These are phyloP conservation scores for Tortricodes alternella DNA, from an alignment of 2,888 invertebrate species.

Conservation along the genomic window DNA sequence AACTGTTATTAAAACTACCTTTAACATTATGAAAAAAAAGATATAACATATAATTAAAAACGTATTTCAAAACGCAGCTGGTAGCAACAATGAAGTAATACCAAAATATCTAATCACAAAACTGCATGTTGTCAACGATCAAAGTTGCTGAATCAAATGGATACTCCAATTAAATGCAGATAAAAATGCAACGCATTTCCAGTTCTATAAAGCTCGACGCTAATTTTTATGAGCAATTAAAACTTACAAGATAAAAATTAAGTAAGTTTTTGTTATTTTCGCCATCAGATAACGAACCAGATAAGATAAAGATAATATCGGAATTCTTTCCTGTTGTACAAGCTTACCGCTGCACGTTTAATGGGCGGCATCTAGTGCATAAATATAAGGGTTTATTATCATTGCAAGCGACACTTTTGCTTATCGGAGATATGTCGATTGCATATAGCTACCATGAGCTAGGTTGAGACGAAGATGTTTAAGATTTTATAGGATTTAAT, in stretches of 20 bases:
- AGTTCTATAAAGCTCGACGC: conserved; percentile 20
- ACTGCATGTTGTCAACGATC: neutral
- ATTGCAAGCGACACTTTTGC: conserved; percentile 64
- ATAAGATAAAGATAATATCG: conserved; percentile 35
- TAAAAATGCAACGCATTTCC: conserved; percentile 18
- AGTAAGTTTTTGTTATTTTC: conserved; percentile 18
- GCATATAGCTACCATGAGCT: conserved; percentile 13
- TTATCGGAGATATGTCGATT: conserved; percentile 35
- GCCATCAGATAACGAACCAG: conserved; percentile 25
- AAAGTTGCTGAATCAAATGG: neutral
- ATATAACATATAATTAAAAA: no score
- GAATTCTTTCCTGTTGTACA: conserved; percentile 53
- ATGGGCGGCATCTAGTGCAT: conserved; percentile 53
- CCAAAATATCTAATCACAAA: neutral
- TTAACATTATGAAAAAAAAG: no score
- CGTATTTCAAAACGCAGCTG: no score
- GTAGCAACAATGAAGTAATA: no score
- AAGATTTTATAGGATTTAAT: neutral
- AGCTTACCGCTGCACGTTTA: conserved; percentile 58
- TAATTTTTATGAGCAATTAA: conserved; percentile 26
- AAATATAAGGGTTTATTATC: conserved; percentile 68
- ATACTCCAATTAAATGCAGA: conserved; percentile 1
- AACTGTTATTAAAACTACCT: no score
- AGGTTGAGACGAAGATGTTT: conserved; percentile 10
- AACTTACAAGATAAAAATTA: conserved; percentile 25